Base-by-base conservation (phyloP, 2,113 vertebrate genomes). In the Hymenochirus boettgeri region DNA sequence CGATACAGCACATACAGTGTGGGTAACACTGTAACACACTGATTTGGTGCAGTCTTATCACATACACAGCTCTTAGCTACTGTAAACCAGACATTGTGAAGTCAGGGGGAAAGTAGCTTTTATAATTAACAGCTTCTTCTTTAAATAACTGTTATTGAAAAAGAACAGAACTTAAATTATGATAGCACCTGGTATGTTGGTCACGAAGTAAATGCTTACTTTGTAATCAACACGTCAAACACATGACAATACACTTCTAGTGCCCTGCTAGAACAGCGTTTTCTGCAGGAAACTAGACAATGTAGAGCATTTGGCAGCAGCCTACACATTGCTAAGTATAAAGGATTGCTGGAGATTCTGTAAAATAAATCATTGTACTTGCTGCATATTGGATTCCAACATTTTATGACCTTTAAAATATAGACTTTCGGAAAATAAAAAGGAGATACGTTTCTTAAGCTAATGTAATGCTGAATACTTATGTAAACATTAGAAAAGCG, bases 151-250 rank as follows among this genome's bases (percentile, higher is more conserved):
- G 48, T 57, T 58, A 58, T 73, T 76, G 53, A 45, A 33, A 79
- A 82, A 74, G 48, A 80, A 74, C 71, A 81, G 75, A 70, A 72
- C 63, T 56, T 51, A 65, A 78, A 53, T 76, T 80, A 72, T 73
- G 82, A 74, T 74, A 79, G 73, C 74, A 86, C 81, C 83, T 83
- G 80, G 76, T 73, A 81, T 26, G 65, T 27, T 80, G 83, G 78
- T 80, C 79, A 82, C 65, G 72, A 76, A 75, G 73, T 59, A 58
- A 72, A 72, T 17, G 10, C 35, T 84, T 77, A 76, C 65, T 70
- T 81, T 82, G 70, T 78, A 84, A 83, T 86, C 79, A 82, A 75
- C 78, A 71, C 24, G 39, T 79, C 74, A 65, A 24, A 58, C 46
- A 79, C 74, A 79, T 69, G 73, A 82, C 82, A 87, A 84, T 80